These are phyloP conservation scores for Otus scops DNA, from an alignment of 2,797 vertebrate species.

Conservation along the genomic window DNA sequence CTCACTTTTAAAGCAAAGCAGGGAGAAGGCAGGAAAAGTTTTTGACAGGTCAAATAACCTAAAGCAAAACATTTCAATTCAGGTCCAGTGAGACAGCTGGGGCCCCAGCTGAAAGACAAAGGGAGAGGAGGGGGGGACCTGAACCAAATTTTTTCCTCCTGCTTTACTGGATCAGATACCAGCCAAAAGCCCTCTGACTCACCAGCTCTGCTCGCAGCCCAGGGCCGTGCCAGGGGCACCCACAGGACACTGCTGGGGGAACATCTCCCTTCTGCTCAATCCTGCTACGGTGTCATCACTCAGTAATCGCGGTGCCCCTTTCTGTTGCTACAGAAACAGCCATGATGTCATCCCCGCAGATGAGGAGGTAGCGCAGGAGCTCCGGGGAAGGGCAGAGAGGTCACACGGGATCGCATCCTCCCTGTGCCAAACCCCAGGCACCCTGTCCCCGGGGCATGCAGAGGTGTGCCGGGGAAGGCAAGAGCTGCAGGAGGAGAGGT, in stretches of 20 bases:
- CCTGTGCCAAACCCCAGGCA: not conserved
- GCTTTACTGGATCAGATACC: not conserved
- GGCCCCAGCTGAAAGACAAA: not conserved
- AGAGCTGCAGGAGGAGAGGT: not conserved
- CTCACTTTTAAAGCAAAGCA: not conserved
- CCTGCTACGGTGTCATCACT: not conserved
- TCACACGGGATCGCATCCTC: fast-evolving
- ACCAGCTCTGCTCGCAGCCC: not conserved
- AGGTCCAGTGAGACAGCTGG: not conserved
- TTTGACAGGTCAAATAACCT: not conserved
- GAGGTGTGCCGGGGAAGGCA: not conserved
- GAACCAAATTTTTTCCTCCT: not conserved
- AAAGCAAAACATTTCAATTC: not conserved
- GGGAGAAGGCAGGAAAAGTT: not conserved
- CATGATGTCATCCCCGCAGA: not conserved
- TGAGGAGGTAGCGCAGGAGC: not conserved
- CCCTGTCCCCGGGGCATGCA: fast-evolving
- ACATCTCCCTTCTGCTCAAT: fast-evolving
- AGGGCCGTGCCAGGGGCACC: not conserved
- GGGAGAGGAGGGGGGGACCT: not conserved
- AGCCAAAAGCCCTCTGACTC: not conserved
- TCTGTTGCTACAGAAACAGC: constrained; percentile 21
- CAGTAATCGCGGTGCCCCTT: not conserved
- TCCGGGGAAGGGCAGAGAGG: constrained; percentile 7
- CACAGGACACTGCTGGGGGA: not conserved